Percentiles rank a stretch among this genome's conserved stretches.
Evolutionary conservation across 2,113 vertebrate genomes (phyloP).

Genomic region (Prochilodus magdalenae): DNA sequence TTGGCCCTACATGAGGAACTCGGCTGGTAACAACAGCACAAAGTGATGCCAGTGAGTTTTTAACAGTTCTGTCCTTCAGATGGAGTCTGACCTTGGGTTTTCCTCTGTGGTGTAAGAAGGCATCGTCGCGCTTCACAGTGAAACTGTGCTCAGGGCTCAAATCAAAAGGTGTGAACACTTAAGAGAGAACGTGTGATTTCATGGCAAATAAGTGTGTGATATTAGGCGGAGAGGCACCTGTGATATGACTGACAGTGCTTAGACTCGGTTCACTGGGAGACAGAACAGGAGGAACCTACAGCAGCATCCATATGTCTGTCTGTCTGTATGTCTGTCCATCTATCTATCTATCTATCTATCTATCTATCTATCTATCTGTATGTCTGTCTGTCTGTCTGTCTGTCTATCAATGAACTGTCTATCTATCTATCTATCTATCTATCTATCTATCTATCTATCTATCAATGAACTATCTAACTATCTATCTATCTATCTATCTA

Average conservation of each 20-base stretch:
- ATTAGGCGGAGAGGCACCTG: not conserved
- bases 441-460: too few relatives aligned
- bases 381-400: too few relatives aligned
- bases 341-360: too few relatives aligned
- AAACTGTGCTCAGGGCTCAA: constrained; percentile 2
- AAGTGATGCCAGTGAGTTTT: not conserved
- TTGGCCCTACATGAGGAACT: not conserved
- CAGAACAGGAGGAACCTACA: not conserved
- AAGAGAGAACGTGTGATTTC: not conserved
- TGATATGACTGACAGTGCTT: not conserved
- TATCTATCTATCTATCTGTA: too few relatives aligned
- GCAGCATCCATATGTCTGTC: too few relatives aligned
- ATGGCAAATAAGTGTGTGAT: not conserved
- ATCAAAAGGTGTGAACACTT: not conserved
- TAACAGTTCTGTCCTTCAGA: constrained; percentile 20
- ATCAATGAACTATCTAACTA: too few relatives aligned
- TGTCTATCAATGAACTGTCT: too few relatives aligned
- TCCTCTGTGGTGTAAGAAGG: not conserved
- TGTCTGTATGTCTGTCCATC: too few relatives aligned
- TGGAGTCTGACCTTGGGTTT: constrained; percentile 7
- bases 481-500: too few relatives aligned
- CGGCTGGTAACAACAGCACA: constrained; percentile 24
- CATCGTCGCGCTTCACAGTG: not conserved
- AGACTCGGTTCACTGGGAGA: not conserved
- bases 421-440: too few relatives aligned